Base-by-base conservation (phyloP, 2,888 invertebrate species). In the Ophraella communa region DNA sequence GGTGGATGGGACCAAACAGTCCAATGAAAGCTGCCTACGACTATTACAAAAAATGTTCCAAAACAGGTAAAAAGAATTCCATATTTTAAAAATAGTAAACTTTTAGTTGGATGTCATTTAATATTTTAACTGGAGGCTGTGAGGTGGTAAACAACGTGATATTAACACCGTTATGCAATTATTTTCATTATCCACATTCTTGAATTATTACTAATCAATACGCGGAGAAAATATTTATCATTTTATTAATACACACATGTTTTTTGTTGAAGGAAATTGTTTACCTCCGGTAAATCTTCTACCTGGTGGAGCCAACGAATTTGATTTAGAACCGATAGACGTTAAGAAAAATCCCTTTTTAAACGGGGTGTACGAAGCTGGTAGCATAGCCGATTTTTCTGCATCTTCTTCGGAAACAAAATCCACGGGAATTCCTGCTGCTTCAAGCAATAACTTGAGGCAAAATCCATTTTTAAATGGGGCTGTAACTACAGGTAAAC, bases 1-100 rank as follows among this genome's bases (percentile, higher is more conserved):
- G 88, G 88, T 88, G 88, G 88, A 85, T 86, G 83, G 83, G 83
- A 65, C 80, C 85, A 23, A 81, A 87, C 69, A 87, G 86, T 0
- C 88, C 88, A 0, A 85, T 89, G 77, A 86, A 86, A 72, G 82
- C 81, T 54, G 79, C 83, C 0, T 79, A 80, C 62, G 82, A 81
- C 1, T 79, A 78, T 53, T 81, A 76, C 70, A 79, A 78, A 65
- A 79, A 80, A 67, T 82, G 81, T 70, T 70, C 77, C 5, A 67
- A 72, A 44, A 78, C 78, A 53, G 78, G 77, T 65, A 73, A 77
- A 45, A 30, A 30, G 11, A n/a, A n/a, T 30, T 30, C 3, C 11
- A 30, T 10, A 30, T 10, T 30, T 3, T 30, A n/a, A n/a, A n/a
- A n/a, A n/a, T n/a, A n/a, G n/a, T n/a, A n/a, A n/a, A n/a, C n/a